A percentile compares a stretch with the other conserved stretches of the same genome.
Conservation (phyloP, 2,888 invertebrate genomes). For the Argynnis bischoffii region DNA sequence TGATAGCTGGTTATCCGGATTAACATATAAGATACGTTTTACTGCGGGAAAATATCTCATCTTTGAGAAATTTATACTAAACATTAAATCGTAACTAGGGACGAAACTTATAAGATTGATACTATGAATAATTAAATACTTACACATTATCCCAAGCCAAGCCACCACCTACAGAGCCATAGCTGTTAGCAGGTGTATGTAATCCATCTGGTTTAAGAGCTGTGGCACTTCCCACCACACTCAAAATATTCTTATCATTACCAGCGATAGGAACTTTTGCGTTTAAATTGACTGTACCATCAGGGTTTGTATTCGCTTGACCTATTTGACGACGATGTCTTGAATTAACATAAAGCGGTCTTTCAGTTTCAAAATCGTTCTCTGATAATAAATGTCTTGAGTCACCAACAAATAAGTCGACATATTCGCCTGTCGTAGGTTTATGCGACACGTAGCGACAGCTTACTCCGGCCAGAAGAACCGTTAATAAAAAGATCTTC, state of each 20-base stretch:
- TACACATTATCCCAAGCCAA: conserved; percentile 49
- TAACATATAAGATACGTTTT: too few species aligned
- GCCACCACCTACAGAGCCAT: conserved; percentile 45
- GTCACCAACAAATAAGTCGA: conserved; percentile 25
- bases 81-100: too few species aligned
- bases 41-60: too few species aligned
- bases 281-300: conserved; percentile 42
- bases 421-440: conserved; percentile 15
- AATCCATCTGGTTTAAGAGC: conserved; percentile 38
- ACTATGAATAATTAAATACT: conserved; percentile 30
- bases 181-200: conserved; percentile 24
- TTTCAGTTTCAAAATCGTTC: conserved; percentile 30
- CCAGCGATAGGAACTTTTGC: conserved; percentile 42
- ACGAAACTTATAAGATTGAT: neutral
- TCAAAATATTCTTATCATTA: conserved; percentile 41
- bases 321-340: conserved; percentile 43
- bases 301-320: conserved; percentile 41
- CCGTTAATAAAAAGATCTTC: conserved; percentile 20
- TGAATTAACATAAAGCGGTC: conserved; percentile 30
- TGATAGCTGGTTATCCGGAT: too few species aligned
- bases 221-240: conserved; percentile 41
- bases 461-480: conserved; percentile 25
- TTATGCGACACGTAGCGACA: conserved; percentile 19
- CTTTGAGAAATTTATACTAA: too few species aligned
- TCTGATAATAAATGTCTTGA: conserved; percentile 27